Evolutionary conservation across 1,140 invertebrate genomes (phyloP), one percentile per base, ranked within the genome.

Genomic region (Muscidifurax raptorellus): DNA sequence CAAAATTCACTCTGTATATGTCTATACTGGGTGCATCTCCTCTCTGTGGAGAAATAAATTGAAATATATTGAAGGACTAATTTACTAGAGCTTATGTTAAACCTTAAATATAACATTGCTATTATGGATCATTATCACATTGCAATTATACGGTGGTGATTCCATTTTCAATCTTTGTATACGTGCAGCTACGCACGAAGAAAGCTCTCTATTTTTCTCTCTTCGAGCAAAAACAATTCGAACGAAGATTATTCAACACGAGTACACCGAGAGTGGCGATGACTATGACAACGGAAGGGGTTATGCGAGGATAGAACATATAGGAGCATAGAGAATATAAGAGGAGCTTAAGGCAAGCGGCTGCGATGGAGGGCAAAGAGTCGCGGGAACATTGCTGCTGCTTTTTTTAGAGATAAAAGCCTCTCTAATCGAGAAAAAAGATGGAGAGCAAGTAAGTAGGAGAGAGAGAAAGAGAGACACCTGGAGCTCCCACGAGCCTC

Each of bases 351-450:
- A 36, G 32, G 32, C 27, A 69, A 69, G 67, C 67, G 27, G 27
- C 67, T 69, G 28, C 67, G 28, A 69, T 2, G 18, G 25, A 69
- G 28, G 67, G 27, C 25, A 28, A 27, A 69, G 71, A 36, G 22
- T 40, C 71, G 32, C 71, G 71, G 15, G 28, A 36, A 32, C 32
- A 30, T 74, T 7, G 32, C 71, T 18, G 71, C 32, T 30, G 7
- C 30, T 74, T 36, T 74, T 74, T 74, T 74, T 22, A 30, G 28
- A 74, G 71, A 74, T 74, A 74, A 74, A 74, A 74, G 71, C 28
- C 71, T 36, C 71, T n/a, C 67, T 18, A 0, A 18, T 59, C 15
- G 52, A 59, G 52, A 22, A 59, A 59, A 59, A 59, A 15, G 52
- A 59, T 59, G 22, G 71, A 72, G 30, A 30, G 27, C 32, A 36